Conservation (phyloP, 2,888 invertebrate species). For the Trypoxylon attenuatum region DNA sequence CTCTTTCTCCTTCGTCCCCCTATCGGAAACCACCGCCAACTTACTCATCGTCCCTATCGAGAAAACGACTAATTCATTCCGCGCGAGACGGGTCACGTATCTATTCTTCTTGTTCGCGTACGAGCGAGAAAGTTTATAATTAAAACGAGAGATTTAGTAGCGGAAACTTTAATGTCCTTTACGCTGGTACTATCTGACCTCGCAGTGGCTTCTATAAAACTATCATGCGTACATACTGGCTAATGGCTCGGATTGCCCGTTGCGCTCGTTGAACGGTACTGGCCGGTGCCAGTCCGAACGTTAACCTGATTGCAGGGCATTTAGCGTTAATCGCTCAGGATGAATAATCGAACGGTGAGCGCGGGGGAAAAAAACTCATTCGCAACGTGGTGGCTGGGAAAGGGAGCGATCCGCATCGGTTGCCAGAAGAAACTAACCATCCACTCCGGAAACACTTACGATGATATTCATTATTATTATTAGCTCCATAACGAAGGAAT, state of each 20-base stretch:
- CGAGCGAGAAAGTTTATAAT: slow-evolving; percentile 54
- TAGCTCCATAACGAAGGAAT: background rate
- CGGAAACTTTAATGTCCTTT: slow-evolving; percentile 48
- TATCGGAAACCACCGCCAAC: slow-evolving; percentile 39
- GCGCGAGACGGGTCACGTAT: slow-evolving; percentile 55
- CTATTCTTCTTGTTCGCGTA: slow-evolving; percentile 55
- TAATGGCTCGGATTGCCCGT: too few relatives aligned
- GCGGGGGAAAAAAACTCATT: background rate
- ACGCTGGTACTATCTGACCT: slow-evolving; percentile 42
- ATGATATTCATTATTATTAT: too few relatives aligned
- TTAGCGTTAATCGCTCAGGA: background rate
- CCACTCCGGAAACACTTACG: too few relatives aligned
- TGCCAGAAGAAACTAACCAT: too few relatives aligned
- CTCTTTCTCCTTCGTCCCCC: slow-evolving; percentile 31
- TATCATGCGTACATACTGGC: too few relatives aligned
- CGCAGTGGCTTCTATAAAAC: too few relatives aligned
- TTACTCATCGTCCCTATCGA: slow-evolving; percentile 51
- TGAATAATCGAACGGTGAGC: background rate
- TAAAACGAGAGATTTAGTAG: slow-evolving; percentile 53
- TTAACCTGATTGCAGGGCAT: background rate
- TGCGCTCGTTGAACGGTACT: too few relatives aligned
- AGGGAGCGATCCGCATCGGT: too few relatives aligned
- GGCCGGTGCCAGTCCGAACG: background rate
- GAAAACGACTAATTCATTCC: slow-evolving; percentile 58
- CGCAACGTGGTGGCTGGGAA: too few relatives aligned